These are phyloP conservation scores for Aphrocallistes beatrix DNA, from an alignment of 37 sponge, comb jelly and placozoan genomes.

Conservation along the genomic window DNA sequence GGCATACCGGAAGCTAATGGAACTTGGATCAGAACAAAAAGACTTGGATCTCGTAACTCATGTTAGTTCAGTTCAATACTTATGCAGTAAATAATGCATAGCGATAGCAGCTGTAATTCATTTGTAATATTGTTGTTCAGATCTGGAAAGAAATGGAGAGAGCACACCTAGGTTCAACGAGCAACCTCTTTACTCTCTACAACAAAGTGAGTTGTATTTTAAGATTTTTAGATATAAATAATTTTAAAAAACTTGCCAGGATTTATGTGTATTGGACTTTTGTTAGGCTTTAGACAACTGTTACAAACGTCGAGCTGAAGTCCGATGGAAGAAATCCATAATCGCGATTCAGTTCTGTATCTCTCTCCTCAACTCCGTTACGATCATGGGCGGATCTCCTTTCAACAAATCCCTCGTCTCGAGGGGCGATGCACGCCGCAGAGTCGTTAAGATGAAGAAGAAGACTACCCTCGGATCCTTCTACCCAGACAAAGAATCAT, in stretches of 20 bases:
- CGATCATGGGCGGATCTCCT: neutral
- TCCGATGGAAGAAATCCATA: neutral
- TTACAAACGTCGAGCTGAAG: neutral
- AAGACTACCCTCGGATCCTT: neutral
- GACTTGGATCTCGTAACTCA: neutral
- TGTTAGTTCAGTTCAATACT: neutral
- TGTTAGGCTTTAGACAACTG: conserved; percentile 8
- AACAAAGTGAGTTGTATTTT: neutral
- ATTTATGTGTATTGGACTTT: too few relatives aligned
- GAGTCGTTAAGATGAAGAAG: neutral
- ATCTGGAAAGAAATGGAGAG: conserved; percentile 11
- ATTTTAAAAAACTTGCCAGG: too few relatives aligned
- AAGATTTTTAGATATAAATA: too few relatives aligned
- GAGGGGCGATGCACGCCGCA: neutral
- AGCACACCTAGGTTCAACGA: neutral
- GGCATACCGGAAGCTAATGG: neutral
- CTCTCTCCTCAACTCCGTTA: neutral
- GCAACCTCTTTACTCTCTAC: neutral
- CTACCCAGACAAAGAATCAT: neutral
- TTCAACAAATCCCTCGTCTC: neutral
- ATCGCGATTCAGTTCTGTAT: neutral
- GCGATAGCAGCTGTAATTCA: neutral
- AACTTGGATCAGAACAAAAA: neutral
- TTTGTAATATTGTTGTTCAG: neutral
- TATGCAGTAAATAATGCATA: too few relatives aligned